Evolutionary conservation across 2,888 invertebrate genomes (phyloP), one percentile per base, ranked within the genome.

Genomic region (Noctua pronuba): DNA sequence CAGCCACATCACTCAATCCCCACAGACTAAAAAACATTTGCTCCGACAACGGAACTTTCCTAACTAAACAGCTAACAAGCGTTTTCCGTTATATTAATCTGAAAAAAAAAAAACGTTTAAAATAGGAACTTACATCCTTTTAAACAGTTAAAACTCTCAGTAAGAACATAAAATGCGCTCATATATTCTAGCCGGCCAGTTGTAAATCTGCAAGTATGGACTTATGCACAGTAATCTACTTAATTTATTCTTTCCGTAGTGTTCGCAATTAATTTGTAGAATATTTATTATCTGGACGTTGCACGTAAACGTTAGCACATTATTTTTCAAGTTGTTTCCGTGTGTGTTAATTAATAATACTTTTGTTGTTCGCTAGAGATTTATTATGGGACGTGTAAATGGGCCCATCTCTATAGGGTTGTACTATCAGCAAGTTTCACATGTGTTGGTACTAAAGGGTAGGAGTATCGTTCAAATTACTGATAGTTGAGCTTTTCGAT

Each of bases 171-270:
- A 84, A 80, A 65, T 49, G 66, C 28, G 46, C 58, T 75, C 84
- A 74, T 84, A 75, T 70, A 73, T 81, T 65, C 35, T 35, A 58
- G 64, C 64, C 58, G 10, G 52, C 28, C 46, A 28, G 80, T 21
- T 76, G 62, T 81, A 84, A 84, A 84, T 84, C 85, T 75, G n/a
- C 13, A 65, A 71, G 28, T 75, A 84, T 81, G 82, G 75, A 84
- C 77, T 77, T 75, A 74, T 84, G 75, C 73, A 66, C 74, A 62
- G 77, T 84, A 84, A 84, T 85, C 66, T 44, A 35, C 24, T 62
- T 71, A 84, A 84, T 84, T 81, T 81, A 84, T 84, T 84, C 73
- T 84, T 81, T 78, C 81, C 82, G 75, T 75, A 60, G 70, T 71
- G 75, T 73, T 16, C 35, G 82, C 82, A 75, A 85, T 84, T 84